Base-by-base conservation (phyloP, 1,140 invertebrate genomes). In the Drosophila fuyamai region DNA sequence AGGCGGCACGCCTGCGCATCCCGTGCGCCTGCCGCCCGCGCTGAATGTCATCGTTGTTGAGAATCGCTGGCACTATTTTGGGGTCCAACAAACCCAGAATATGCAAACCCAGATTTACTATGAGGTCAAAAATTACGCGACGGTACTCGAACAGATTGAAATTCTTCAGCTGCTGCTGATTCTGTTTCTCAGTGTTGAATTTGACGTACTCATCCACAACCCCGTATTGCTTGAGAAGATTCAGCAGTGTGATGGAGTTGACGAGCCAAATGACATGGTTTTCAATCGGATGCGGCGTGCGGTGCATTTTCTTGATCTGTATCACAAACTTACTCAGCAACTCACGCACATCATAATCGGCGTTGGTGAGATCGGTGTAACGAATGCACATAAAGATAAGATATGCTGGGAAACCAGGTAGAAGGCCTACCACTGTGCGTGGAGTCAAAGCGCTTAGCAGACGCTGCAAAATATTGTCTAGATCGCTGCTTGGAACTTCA, bases 221-320 rank as follows among this genome's bases (percentile, higher is more conserved):
- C 78, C 97, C 98, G 92, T 99, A 99, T 92, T 99, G 98, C 81
- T 99, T 98, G 66, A 99, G 94, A 72, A 96, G 96, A 93, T 99
- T 97, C 8, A 99, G 93, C 13, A 99, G 93, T 48, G 94, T 94
- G 38, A 97, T 84, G 8, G 97, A 97, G 92, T 99, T 99, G 3
- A 97, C 95, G 0, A 99, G 94, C 98, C 98, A 99, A 10, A 99
- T 91, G 0, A 96, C 96, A 0, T 96, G 95, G 1, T 95, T 95
- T 74, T 99, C 98, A 9, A 98, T 94, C 67, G 97, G 97, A 74
- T 97, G 95, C 1, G 95, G 94, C 18, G 95, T 93, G 95, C 97
- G 43, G 97, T 95, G 7, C 97, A 92, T 95, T 90, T 96, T 96
- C 92, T 98, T 98, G 9, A 99, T 95, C 1, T 94, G 95, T 65